Base-by-base conservation (phyloP, 1,140 invertebrate genomes). In the Cyclina sinensis region DNA sequence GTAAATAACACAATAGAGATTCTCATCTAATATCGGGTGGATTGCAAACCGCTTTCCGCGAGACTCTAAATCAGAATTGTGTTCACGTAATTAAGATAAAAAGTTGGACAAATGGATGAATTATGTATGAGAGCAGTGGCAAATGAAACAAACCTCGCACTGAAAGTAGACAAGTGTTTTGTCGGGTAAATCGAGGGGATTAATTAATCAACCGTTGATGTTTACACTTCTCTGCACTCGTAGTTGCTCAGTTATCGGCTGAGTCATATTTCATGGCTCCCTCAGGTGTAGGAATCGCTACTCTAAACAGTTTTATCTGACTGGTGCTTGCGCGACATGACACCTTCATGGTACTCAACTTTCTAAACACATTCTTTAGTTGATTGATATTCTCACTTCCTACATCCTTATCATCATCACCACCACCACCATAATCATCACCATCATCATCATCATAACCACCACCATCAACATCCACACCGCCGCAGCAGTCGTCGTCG, bases 1-100 rank as follows among this genome's bases (percentile, higher is more conserved):
- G 74, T 78, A 78, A 78, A 78, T 48, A 78, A 78, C 46, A n/a
- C 74, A 35, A 54, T 16, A 35, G 46, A 27, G 14, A 78, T 78
- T 48, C 32, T 5, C 43, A 78, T 46, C 74, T 51, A 30, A 35
- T 32, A 48, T 51, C 48, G 43, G 46, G 43, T 48, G 74, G 74
- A 78, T 78, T 78, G 74, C 24, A 78, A 76, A 76, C 14, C 73
- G 24, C 51, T 76, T 51, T n/a, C 24, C 39, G 73, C 7, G 46
- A 78, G 18, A 54, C 32, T 78, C 30, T 78, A 78, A 51, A 51
- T 78, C 74, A 54, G 12, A 27, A 35, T 70, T 70, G 3, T 27
- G 65, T 3, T 70, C 14, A 27, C 32, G 24, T 78, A 51, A 78
- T 78, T 78, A 78, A 76, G 74, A 78, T 51, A 78, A 51, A 30